Evolutionary conservation across 2,888 invertebrate species (phyloP), one percentile per base, ranked within the genome.

Genomic region (Callyntrura guangdongensis): DNA sequence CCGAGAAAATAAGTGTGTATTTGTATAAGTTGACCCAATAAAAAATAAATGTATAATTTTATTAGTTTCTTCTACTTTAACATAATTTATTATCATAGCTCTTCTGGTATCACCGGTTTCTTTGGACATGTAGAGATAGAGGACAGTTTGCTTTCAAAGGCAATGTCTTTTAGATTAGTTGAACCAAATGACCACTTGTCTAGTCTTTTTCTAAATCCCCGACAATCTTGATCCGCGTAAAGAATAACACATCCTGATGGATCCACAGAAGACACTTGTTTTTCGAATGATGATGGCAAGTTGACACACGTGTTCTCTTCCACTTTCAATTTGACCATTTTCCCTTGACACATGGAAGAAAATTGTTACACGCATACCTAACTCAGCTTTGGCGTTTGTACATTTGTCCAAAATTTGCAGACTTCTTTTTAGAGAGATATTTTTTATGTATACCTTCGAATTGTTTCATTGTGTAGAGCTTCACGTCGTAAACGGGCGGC

Each of bases 131-230:
- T 85, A 5, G 91, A 87, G 45, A 92, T 11, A 8, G 92, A 92
- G 9, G 90, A 83, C 0, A 92, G 61, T 83, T 89, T 92, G 27
- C 88, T 91, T 67, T 92, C 92, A 64, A 92, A 92, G 9, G 92
- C 85, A 36, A 92, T 92, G n/a, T 92, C 92, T 86, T 91, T 92
- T 11, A 92, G 56, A 72, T 89, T 88, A 14, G 90, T 85, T 22
- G 91, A 91, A 9, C 92, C 92, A 87, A 90, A 92, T 8, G 92
- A 92, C 92, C 91, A 56, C 86, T 61, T 85, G 53, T 92, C 92
- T 27, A 92, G 81, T 53, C 92, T 85, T 82, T 92, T 89, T 72
- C 92, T 81, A 36, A 92, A 74, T 12, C 92, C 92, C 4, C 87
- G 83, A 84, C 92, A 92, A 67, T 92, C 91, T 12, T 36, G 86